A percentile compares a stretch with the other conserved stretches of the same genome.
These are phyloP conservation scores for Datnioides undecimradiatus DNA, from an alignment of 2,113 vertebrate genomes.

Conservation along the genomic window DNA sequence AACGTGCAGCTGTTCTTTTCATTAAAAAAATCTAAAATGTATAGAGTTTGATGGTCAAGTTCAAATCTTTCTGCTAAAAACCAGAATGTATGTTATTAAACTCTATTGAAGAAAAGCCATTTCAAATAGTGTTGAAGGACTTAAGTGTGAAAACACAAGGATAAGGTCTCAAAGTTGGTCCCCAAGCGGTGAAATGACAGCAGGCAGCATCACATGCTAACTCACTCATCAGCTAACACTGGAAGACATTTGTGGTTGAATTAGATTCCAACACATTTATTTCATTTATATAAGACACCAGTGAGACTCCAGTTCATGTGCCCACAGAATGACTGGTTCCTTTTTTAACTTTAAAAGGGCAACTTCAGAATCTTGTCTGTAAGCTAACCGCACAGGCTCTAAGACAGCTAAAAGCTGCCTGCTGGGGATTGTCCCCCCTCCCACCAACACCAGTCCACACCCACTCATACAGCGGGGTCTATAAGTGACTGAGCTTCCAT, in stretches of 20 bases:
- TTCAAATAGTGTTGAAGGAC: background rate
- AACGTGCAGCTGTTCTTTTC: background rate
- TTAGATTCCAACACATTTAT: slow-evolving; percentile 36
- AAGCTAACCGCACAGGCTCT: slow-evolving; percentile 39
- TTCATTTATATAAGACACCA: slow-evolving; percentile 43
- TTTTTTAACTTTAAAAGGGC: slow-evolving; percentile 54
- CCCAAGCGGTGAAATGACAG: slow-evolving; percentile 19
- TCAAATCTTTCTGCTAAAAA: background rate
- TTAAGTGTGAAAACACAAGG: slow-evolving; percentile 14
- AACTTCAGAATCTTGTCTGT: slow-evolving; percentile 25
- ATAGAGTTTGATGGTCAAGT: background rate
- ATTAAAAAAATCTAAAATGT: background rate
- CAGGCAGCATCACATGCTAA: slow-evolving; percentile 40
- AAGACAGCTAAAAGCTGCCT: slow-evolving; percentile 65
- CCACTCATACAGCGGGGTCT: slow-evolving; percentile 64
- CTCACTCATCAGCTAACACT: slow-evolving; percentile 40
- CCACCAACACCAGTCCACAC: slow-evolving; percentile 48
- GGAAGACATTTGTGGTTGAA: slow-evolving; percentile 42
- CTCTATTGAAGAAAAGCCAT: background rate
- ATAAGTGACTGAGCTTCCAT: slow-evolving; percentile 68
- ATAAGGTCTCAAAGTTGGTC: slow-evolving; percentile 43
- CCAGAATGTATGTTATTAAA: background rate
- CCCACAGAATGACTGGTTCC: slow-evolving; percentile 20
- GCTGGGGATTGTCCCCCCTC: slow-evolving; percentile 75
- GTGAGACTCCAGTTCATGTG: background rate